phyloP scores from a whole-genome alignment of 2,888 invertebrate genomes.

The Sarcophaga carnaria region DNA sequence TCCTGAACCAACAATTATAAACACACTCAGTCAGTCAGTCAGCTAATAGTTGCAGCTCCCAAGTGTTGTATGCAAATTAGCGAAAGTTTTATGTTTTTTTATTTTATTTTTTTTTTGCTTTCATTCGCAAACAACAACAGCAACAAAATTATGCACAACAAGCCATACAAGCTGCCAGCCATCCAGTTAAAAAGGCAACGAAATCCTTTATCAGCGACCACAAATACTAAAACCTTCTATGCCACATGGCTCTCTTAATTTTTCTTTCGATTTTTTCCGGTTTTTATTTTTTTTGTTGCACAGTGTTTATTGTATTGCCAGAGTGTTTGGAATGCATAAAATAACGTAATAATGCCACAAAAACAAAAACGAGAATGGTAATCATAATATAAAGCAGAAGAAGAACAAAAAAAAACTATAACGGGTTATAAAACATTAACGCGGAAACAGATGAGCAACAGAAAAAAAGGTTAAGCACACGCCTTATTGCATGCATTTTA shows the following conservation, averaged over 20 bases:
- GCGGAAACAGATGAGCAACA: constrained; percentile 72
- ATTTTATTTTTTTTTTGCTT: constrained; percentile 1
- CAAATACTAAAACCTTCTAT: neutral
- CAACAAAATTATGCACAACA: constrained; percentile 54
- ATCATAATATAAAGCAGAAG: no score
- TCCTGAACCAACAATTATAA: no score
- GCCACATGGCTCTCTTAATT: neutral
- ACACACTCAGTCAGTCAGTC: no score
- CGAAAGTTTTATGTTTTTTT: neutral
- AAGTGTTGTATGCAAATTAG: neutral
- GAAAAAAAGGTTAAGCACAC: constrained; percentile 75
- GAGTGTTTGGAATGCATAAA: constrained; percentile 18
- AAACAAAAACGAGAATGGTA: neutral
- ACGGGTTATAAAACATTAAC: constrained; percentile 70
- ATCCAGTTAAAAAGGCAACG: constrained; percentile 1
- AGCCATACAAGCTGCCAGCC: neutral
- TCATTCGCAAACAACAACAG: constrained; percentile 15
- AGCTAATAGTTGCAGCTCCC: no score
- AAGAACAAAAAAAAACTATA: constrained; percentile 29
- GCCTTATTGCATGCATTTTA: constrained; percentile 74
- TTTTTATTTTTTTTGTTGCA: neutral
- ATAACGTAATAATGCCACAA: constrained; percentile 2
- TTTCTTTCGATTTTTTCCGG: no score
- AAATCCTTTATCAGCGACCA: constrained; percentile 49
- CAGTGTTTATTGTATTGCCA: neutral